Base-by-base conservation (phyloP, 1,140 invertebrate species). In the Drosophila pachea region DNA sequence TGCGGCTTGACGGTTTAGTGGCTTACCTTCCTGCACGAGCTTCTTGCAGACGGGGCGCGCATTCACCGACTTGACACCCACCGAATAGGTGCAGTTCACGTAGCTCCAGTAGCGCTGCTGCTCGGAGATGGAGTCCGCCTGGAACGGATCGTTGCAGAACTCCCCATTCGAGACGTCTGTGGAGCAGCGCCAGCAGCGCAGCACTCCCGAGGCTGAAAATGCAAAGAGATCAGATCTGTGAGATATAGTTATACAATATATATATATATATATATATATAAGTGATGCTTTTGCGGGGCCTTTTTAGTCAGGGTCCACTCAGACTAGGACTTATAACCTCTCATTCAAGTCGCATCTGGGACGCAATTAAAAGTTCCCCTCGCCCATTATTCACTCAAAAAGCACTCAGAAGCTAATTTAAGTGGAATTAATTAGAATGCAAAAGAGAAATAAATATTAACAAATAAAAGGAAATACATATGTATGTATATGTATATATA, bases 51-150 rank as follows among this genome's bases (percentile, higher is more conserved):
- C 89, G 12, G 89, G 87, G 8, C 89, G 76, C 11, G 87, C 82
- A 54, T 89, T 89, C 29, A 88, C 84, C 62, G 88, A 84, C 16
- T 86, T 86, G 0, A 79, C 77, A 29, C 78, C 77, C 65, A 78
- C 74, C 43, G 88, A 81, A 11, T 88, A 88, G 16, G 86, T 88
- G 61, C 89, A 89, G 53, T 89, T 89, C 11, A 89, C 89, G 54
- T 89, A 89, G 73, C 88, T 89, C 89, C 89, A 89, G 49, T 89
- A 88, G 22, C 87, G 84, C 58, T 89, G 89, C 50, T 89, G 89
- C 50, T 89, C 88, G n/a, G 87, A 87, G 32, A 89, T 89, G 14
- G 50, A 58, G 8, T 86, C 78, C 58, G 87, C 76, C 62, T 88
- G 70, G 47, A 89, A 89, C 56, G 89, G 88, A 86, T 89, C 89